These are phyloP conservation scores for Saturnia japonica DNA, from an alignment of 2,888 invertebrate species.

Conservation along the genomic window DNA sequence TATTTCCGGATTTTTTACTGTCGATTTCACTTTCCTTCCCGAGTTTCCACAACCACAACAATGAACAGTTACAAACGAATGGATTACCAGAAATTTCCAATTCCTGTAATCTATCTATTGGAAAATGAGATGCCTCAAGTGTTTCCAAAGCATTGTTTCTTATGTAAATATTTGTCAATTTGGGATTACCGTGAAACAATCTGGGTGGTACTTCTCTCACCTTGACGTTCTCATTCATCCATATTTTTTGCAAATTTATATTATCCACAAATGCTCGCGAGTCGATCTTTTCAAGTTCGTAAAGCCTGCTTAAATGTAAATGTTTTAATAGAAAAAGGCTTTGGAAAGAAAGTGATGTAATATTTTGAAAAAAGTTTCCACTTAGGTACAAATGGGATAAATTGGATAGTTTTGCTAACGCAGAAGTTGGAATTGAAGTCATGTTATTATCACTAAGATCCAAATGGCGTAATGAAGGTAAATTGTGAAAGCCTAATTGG, in stretches of 20 bases:
- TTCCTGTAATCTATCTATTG: constrained; percentile 88
- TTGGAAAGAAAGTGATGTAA: constrained; percentile 90
- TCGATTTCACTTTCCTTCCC: constrained; percentile 69
- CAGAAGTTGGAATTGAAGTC: constrained; percentile 88
- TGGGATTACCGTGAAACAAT: constrained; percentile 92
- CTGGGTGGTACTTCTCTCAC: constrained; percentile 89
- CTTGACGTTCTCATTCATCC: constrained; percentile 89
- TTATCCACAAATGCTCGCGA: constrained; percentile 92
- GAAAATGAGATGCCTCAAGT: constrained; percentile 90
- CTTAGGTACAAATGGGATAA: constrained; percentile 89
- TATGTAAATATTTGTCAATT: constrained; percentile 88
- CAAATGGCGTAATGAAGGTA: constrained; percentile 87
- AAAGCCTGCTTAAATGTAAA: constrained; percentile 87
- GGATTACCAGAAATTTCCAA: constrained; percentile 92
- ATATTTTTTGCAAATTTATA: constrained; percentile 89
- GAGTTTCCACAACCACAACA: constrained; percentile 93
- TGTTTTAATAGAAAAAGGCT: constrained; percentile 91
- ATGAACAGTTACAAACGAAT: constrained; percentile 92
- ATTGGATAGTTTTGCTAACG: constrained; percentile 88
- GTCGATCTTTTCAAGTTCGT: constrained; percentile 86
- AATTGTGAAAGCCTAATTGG: constrained; percentile 87
- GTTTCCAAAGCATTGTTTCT: constrained; percentile 88
- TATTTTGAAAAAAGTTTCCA: constrained; percentile 87
- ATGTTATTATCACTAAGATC: constrained; percentile 92
- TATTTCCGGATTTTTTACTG: constrained; percentile 61